Evolutionary conservation across 1,140 invertebrate species (phyloP).

Genomic region (Calosoma granatense): DNA sequence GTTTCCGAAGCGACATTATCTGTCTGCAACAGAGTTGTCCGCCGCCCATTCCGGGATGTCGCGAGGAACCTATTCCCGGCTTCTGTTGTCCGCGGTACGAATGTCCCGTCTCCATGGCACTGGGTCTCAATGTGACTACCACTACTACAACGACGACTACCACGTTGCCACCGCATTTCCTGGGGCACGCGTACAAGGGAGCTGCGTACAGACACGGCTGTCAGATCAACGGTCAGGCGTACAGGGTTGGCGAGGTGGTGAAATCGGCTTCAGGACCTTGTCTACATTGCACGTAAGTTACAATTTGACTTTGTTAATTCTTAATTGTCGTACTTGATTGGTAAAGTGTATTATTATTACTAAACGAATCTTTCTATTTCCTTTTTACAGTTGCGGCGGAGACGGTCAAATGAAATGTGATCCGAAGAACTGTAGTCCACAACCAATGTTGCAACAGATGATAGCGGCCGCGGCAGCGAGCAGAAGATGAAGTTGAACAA

Average conservation of each 20-base stretch:
- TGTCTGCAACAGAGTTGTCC: constrained; percentile 92
- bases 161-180: constrained; percentile 70
- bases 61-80: constrained; percentile 81
- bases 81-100: constrained; percentile 93
- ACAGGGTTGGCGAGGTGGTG: constrained; percentile 73
- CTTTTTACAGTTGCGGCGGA: constrained; percentile 66
- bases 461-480: constrained; percentile 62
- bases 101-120: constrained; percentile 79
- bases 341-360: constrained; percentile 13
- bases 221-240: constrained; percentile 69
- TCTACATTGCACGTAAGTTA: constrained; percentile 82
- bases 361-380: constrained; percentile 9
- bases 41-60: constrained; percentile 80
- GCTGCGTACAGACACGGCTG: constrained; percentile 65
- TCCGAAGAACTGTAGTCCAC: constrained; percentile 74
- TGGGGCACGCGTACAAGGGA: constrained; percentile 64
- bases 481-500: constrained; percentile 57
- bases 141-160: constrained; percentile 80
- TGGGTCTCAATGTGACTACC: constrained; percentile 64
- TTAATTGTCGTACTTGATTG: too few relatives aligned
- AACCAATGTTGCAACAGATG: constrained; percentile 80
- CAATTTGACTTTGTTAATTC: background rate
- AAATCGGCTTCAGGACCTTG: constrained; percentile 79
- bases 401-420: constrained; percentile 90
- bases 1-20: constrained; percentile 91